Evolutionary conservation across 2,888 invertebrate species (phyloP).

Genomic region (Scaptomyza parva): DNA sequence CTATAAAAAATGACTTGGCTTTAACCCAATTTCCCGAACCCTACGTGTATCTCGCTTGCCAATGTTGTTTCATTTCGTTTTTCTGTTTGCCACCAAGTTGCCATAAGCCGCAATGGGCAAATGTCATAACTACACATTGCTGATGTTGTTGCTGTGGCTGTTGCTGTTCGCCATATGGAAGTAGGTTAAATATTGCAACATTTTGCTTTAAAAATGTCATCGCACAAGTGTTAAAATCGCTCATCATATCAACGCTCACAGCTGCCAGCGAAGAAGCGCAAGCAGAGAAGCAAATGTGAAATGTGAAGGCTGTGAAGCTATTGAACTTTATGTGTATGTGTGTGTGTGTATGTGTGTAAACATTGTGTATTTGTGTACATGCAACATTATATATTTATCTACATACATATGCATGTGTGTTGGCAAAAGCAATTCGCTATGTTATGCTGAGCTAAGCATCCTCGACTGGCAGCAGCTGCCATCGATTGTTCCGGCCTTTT

Average conservation of each 20-base stretch:
- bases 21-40: conserved; percentile 3
- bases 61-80: conserved; percentile 12
- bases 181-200: conserved; percentile 72
- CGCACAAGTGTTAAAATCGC: conserved; percentile 77
- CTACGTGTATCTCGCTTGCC: neutral
- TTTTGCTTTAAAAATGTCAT: conserved; percentile 72
- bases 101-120: conserved; percentile 59
- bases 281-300: conserved; percentile 20
- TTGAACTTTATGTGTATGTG: conserved; percentile 63
- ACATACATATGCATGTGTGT: neutral
- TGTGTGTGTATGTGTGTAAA: conserved; percentile 14
- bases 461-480: conserved; percentile 69
- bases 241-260: conserved; percentile 73
- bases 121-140: conserved; percentile 67
- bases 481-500: conserved; percentile 76
- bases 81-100: conserved; percentile 30
- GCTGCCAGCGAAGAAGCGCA: conserved; percentile 38
- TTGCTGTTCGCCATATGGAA: conserved; percentile 50
- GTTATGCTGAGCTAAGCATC: conserved; percentile 75
- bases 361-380: conserved; percentile 13
- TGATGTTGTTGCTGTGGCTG: conserved; percentile 24
- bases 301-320: conserved; percentile 41
- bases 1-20: conserved; percentile 10
- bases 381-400: conserved; percentile 12
- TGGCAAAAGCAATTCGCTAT: conserved; percentile 48